These are phyloP conservation scores for Aspidiotus destructor DNA, from an alignment of 2,888 invertebrate genomes.

Conservation along the genomic window DNA sequence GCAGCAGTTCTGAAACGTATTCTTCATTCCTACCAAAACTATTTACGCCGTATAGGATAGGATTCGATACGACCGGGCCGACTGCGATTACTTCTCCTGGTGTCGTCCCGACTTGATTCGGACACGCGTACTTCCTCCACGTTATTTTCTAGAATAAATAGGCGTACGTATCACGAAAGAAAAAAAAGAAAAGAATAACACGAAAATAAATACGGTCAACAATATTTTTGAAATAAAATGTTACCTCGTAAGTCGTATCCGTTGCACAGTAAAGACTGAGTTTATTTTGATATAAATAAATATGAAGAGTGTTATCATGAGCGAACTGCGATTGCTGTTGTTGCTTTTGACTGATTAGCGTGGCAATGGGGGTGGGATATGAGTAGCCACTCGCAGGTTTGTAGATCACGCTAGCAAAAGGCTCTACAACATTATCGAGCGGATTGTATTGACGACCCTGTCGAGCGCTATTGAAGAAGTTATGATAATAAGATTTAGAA, in stretches of 20 bases:
- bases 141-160: slow-evolving; percentile 16
- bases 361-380: not conserved
- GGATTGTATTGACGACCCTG: too few relatives aligned
- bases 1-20: slow-evolving; percentile 24
- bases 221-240: not conserved
- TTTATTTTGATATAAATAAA: slow-evolving; percentile 27
- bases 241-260: slow-evolving; percentile 26
- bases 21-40: slow-evolving; percentile 23
- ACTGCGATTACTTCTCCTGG: slow-evolving; percentile 22
- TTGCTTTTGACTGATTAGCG: not conserved
- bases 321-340: slow-evolving; percentile 19
- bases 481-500: too few relatives aligned
- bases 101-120: slow-evolving; percentile 11
- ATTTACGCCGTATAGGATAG: slow-evolving; percentile 21
- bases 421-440: not conserved
- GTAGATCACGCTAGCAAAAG: not conserved
- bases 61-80: slow-evolving; percentile 21
- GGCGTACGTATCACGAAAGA: not conserved
- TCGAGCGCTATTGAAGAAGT: too few relatives aligned
- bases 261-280: slow-evolving; percentile 24
- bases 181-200: not conserved
- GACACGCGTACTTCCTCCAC: slow-evolving; percentile 28
- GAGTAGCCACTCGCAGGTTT: not conserved
- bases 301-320: slow-evolving; percentile 24
- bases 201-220: not conserved